Base-by-base conservation (phyloP, 2,797 vertebrate genomes). In the Pempheris klunzingeri region DNA sequence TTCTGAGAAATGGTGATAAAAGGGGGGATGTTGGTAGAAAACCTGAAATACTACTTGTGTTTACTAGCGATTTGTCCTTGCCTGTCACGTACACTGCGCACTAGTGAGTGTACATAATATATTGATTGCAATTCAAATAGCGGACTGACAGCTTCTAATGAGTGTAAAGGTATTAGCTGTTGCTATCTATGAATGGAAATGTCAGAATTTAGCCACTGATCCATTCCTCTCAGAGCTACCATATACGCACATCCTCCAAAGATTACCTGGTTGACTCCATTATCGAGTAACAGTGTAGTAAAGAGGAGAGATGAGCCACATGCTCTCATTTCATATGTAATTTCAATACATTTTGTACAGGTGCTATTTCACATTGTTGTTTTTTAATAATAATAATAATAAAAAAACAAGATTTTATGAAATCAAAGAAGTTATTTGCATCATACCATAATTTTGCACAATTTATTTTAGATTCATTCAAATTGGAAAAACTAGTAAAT, bases 181-280 rank as follows among this genome's bases (percentile, higher is more conserved):
- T 90, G 87, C 84, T 93, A 92, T 94, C 91, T 95, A 77, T 90
- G 92, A 94, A 94, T 93, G 92, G 84, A 92, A 93, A 92, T 92
- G 94, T 92, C 90, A 92, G 88, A 82, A 89, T 85, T 69, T 72
- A 80, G 83, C 66, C 30, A 38, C 78, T 81, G 70, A 81, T 86
- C 85, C 1, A 36, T 76, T 73, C 38, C 55, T 69, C 39, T 22
- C 22, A 61, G 50, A 80, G 28, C 60, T 39, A 59, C 73, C 67
- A 74, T 71, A 65, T 54, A 41, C 7, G 26, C 68, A 71, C 50
- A 73, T 78, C 68, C 64, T 49, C 22, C 26, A 22, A 11, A 65
- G 74, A 79, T 80, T 60, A 38, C 65, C 59, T 66, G 54, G 43
- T 72, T 60, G 71, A 68, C 52, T 83, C 43, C 28, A 24, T 71